Percentiles rank a stretch among this genome's conserved stretches.
These are phyloP conservation scores for Tragelaphus oryx DNA, from an alignment of 2,797 vertebrate species.

Conservation along the genomic window DNA sequence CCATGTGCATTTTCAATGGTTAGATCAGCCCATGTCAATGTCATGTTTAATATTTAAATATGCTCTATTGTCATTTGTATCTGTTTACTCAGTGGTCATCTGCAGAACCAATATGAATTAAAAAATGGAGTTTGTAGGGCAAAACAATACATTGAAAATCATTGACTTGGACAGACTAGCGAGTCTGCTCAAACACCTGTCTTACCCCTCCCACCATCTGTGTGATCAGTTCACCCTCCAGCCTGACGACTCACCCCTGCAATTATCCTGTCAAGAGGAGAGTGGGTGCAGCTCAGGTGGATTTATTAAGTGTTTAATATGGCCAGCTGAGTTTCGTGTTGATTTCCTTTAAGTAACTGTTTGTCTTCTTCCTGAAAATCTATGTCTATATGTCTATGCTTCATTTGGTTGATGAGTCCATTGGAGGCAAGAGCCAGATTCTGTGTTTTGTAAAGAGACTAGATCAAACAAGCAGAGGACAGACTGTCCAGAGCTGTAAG, in stretches of 20 bases:
- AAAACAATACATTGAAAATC: constrained; percentile 48
- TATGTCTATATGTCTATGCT: background rate
- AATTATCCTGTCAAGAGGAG: constrained; percentile 63
- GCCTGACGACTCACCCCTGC: background rate
- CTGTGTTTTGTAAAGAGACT: constrained; percentile 33
- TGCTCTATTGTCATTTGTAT: background rate
- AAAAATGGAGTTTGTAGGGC: constrained; percentile 8
- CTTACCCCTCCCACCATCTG: constrained; percentile 61
- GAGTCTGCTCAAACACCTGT: constrained; percentile 61
- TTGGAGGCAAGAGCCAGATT: constrained; percentile 16
- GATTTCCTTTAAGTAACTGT: constrained; percentile 43
- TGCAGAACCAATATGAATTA: constrained; percentile 43
- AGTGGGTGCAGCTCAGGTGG: constrained; percentile 8
- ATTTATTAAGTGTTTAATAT: constrained; percentile 22
- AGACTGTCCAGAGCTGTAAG: background rate
- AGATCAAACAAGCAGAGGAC: constrained; percentile 22
- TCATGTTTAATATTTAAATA: constrained; percentile 63
- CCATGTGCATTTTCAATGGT: background rate
- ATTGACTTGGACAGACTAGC: constrained; percentile 15
- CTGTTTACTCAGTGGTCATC: constrained; percentile 46
- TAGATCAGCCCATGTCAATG: background rate
- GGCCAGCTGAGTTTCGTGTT: constrained; percentile 18
- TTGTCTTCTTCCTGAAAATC: constrained; percentile 22
- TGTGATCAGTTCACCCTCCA: background rate
- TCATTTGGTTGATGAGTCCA: constrained; percentile 12